Base-by-base conservation (phyloP, 1,140 invertebrate genomes). In the Trialeurodes vaporariorum region DNA sequence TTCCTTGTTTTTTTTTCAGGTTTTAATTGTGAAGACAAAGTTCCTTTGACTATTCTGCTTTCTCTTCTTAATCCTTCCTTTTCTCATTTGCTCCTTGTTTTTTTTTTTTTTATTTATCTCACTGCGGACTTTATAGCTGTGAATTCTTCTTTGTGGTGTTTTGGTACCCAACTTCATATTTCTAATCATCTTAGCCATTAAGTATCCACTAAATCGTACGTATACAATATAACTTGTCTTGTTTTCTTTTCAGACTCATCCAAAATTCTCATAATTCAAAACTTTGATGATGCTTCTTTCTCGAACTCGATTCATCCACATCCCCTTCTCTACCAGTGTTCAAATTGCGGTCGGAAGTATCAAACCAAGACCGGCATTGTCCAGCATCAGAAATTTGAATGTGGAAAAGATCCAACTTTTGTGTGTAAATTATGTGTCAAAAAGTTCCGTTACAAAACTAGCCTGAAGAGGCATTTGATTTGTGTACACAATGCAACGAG, bases 331-430 rank as follows among this genome's bases (percentile, higher is more conserved):
- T 49, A 49, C 34, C 34, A 49, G 17, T 49, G 34, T 17, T 49
- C 34, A 49, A 9, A 5, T 71, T 85, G 84, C 65, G 61, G 68
- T 27, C 69, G 72, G 59, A 70, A 63, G 40, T 75, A 73, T 61
- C 71, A 71, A 66, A 69, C 68, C 72, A 74, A 81, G n/a, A 76
- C 80, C 25, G 83, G 83, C 70, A 77, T 84, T 72, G 79, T 77
- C 64, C 77, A 79, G 1, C 83, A 85, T 72, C 71, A 81, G 69
- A 81, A 79, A 49, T 79, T 83, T 62, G 81, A 83, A 71, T 83
- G 82, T 68, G 80, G 81, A 25, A 76, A 80, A 59, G 77, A 80
- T 63, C 81, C 81, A 24, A 76, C 78, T 68, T 82, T 81, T 69
- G 74, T 75, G 22, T 83, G 82, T 70, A 72, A 74, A 13, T 76